Percentiles rank a stretch among this genome's conserved stretches.
Evolutionary conservation across 2,113 vertebrate species (phyloP).

Genomic region (Daphoenositta chrysoptera): DNA sequence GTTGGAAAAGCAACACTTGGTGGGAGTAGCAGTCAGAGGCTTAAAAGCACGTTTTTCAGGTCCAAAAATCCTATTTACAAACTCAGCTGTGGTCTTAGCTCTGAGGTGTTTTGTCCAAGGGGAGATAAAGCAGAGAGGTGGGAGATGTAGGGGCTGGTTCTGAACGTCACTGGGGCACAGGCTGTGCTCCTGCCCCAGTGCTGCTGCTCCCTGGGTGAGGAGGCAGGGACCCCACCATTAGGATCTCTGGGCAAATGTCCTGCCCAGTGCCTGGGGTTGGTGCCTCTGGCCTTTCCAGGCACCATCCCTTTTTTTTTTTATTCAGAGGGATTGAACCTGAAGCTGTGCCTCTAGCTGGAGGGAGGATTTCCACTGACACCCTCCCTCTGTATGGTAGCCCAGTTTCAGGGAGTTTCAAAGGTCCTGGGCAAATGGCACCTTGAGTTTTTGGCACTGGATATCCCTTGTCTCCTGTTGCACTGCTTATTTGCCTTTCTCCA

Average conservation of each 20-base stretch:
- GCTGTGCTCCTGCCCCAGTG: background rate
- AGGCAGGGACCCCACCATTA: fast-evolving
- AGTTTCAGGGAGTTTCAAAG: background rate
- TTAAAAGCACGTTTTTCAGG: constrained; percentile 4
- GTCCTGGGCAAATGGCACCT: background rate
- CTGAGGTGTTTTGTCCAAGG: background rate
- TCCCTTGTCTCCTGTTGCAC: background rate
- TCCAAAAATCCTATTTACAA: background rate
- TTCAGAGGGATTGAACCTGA: background rate
- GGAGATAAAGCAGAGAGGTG: background rate
- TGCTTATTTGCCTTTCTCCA: constrained; percentile 3
- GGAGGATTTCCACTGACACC: background rate
- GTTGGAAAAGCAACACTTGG: background rate
- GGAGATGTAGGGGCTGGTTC: background rate
- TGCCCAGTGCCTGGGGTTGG: fast-evolving
- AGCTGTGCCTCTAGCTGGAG: background rate
- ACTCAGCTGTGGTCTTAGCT: background rate
- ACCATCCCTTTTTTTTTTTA: background rate
- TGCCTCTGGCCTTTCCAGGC: background rate
- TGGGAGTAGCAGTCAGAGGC: background rate
- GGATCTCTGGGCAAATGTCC: background rate
- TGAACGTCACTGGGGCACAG: fast-evolving
- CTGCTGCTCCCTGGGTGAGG: background rate
- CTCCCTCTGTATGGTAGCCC: background rate
- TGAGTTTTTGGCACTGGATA: background rate